Base-by-base conservation (phyloP, 2,888 invertebrate genomes). In the Hydriomena furcata region DNA sequence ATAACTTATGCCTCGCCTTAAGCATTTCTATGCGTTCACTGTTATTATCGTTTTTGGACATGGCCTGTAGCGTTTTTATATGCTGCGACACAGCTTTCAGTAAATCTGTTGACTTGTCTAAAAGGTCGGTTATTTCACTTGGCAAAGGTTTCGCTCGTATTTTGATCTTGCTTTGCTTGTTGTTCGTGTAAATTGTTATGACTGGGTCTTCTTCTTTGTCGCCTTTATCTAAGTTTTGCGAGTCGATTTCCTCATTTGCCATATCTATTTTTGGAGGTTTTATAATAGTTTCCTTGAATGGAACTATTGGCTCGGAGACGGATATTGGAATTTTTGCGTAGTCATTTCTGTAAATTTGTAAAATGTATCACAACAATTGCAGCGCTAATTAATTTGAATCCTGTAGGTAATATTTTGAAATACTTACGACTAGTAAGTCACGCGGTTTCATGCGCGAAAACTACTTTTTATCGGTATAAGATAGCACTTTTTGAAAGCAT, bases 251-350 rank as follows among this genome's bases (percentile, higher is more conserved):
- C 91, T 97, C 97, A 74, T 96, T 96, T 0, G 96, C 95, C 95
- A 95, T 96, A 75, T 96, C 97, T 1, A 94, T 82, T 69, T 93
- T 95, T 0, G 95, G 96, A 10, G 94, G 94, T 8, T 93, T 92
- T 0, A 98, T 92, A 42, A 99, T 93, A 0, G 99, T 99, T 85
- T 99, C 99, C 61, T 97, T 92, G 72, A 99, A 97, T 4, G 99
- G 96, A 0, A 99, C 99, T 66, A 99, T 99, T 0, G 99, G 99
- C 70, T 96, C 94, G 0, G 99, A 99, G 0, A 97, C 97, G 57
- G 94, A 94, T n/a, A 99, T 91, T 38, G 96, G 95, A 52, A 97
- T 93, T 77, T 95, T 95, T 0, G 96, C 97, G 84, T 97, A 98
- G 60, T 94, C 93, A 50, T 89, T 91, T 63, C 91, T 91, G 70